Percentiles rank a stretch among this genome's conserved stretches.
These are phyloP conservation scores for Acanthosoma haemorrhoidale DNA, from an alignment of 2,888 invertebrate species.

Conservation along the genomic window DNA sequence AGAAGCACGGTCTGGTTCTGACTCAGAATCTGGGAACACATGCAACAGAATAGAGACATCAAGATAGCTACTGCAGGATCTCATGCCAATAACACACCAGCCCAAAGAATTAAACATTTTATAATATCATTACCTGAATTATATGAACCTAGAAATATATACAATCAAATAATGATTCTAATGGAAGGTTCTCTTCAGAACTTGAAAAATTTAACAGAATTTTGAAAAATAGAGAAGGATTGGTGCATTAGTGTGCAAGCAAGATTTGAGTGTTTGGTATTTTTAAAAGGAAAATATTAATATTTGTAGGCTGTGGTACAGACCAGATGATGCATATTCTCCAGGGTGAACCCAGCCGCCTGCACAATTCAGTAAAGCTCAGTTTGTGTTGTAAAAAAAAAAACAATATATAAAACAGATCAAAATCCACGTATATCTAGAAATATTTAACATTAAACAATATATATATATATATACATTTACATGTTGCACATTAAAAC, in stretches of 20 bases:
- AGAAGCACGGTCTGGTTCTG: conserved; percentile 35
- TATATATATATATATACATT: background rate
- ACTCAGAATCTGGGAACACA: conserved; percentile 39
- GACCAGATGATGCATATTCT: conserved; percentile 98
- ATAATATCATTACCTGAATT: conserved; percentile 16
- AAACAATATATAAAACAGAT: background rate
- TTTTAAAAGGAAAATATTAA: conserved; percentile 15
- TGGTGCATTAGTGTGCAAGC: conserved; percentile 31
- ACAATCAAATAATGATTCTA: conserved; percentile 14
- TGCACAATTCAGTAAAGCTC: conserved; percentile 45
- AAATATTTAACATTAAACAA: background rate
- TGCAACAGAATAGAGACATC: conserved; percentile 39
- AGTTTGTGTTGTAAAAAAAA: background rate
- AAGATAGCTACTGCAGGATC: conserved; percentile 26
- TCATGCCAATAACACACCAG: conserved; percentile 30
- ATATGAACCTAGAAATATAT: conserved; percentile 30
- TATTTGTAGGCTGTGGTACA: conserved; percentile 43
- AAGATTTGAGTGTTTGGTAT: conserved; percentile 1
- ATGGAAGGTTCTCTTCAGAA: background rate
- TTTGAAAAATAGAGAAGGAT: conserved; percentile 21
- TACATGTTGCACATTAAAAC: background rate
- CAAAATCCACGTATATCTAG: background rate
- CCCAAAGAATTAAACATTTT: conserved; percentile 19
- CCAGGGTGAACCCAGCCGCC: conserved; percentile 98
- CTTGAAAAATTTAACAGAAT: background rate